These are phyloP conservation scores for Conistra vaccinii DNA, from an alignment of 2,888 invertebrate species.

Conservation along the genomic window DNA sequence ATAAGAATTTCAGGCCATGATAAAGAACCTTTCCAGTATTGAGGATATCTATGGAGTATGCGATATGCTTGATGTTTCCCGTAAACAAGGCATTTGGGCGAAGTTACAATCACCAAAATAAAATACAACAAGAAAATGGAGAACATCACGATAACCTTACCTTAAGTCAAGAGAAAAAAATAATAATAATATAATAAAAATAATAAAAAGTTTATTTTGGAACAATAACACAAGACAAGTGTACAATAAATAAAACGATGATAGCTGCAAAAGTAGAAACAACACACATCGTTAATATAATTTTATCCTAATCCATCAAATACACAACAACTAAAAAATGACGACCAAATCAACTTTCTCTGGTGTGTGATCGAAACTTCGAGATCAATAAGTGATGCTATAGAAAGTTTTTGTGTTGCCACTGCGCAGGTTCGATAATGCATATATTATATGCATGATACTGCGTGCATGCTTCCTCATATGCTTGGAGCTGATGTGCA, in stretches of 20 bases:
- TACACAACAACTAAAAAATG: conserved; percentile 16
- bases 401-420: conserved; percentile 49
- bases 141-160: no score
- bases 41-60: no score
- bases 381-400: conserved; percentile 38
- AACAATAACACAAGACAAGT: no score
- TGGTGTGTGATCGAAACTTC: conserved; percentile 41
- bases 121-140: no score
- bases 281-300: neutral
- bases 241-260: no score
- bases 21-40: no score
- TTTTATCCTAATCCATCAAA: conserved; percentile 16
- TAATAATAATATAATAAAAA: no score
- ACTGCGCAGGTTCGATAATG: conserved; percentile 11
- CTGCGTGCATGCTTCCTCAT: conserved; percentile 20
- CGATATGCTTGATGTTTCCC: neutral
- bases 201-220: no score
- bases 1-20: no score
- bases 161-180: no score
- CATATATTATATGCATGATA: conserved; percentile 41
- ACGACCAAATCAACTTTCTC: conserved; percentile 53
- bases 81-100: neutral
- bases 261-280: no score
- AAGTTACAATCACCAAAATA: no score
- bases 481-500: conserved; percentile 1